These are phyloP conservation scores for Stichodactyla mertensii DNA, from an alignment of 64 coral and sea anemone species.

Conservation along the genomic window DNA sequence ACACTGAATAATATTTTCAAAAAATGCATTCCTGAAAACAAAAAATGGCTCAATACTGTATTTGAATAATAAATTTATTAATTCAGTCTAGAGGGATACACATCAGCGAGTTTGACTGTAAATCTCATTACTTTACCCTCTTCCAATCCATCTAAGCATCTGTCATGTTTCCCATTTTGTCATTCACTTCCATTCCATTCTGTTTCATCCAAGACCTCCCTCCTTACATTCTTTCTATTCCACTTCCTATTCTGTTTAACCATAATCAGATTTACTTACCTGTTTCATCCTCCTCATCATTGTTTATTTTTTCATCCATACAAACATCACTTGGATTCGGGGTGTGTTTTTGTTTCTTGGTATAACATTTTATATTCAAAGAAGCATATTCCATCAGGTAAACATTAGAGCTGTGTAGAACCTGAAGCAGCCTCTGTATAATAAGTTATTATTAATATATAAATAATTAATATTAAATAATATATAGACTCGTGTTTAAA, in stretches of 20 bases:
- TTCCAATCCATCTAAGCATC: not conserved
- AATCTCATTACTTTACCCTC: too few relatives aligned
- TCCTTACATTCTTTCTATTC: too few relatives aligned
- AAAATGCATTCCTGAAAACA: too few relatives aligned
- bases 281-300: not conserved
- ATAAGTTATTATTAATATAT: too few relatives aligned
- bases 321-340: not conserved
- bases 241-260: too few relatives aligned
- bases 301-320: not conserved
- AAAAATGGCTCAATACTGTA: too few relatives aligned
- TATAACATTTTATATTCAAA: not conserved
- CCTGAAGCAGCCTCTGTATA: not conserved
- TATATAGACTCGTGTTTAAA: too few relatives aligned
- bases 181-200: not conserved
- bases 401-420: not conserved
- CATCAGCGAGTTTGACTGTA: too few relatives aligned
- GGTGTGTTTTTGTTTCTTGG: not conserved
- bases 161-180: not conserved
- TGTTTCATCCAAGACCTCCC: not conserved
- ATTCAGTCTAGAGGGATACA: too few relatives aligned
- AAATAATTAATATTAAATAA: too few relatives aligned
- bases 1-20: too few relatives aligned
- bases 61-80: too few relatives aligned
- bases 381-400: constrained; percentile 45
- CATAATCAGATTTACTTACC: not conserved